Percentiles rank a stretch among this genome's conserved stretches.
phyloP scores from a whole-genome alignment of 2,113 vertebrate genomes.

The Hemiprocne comata region DNA sequence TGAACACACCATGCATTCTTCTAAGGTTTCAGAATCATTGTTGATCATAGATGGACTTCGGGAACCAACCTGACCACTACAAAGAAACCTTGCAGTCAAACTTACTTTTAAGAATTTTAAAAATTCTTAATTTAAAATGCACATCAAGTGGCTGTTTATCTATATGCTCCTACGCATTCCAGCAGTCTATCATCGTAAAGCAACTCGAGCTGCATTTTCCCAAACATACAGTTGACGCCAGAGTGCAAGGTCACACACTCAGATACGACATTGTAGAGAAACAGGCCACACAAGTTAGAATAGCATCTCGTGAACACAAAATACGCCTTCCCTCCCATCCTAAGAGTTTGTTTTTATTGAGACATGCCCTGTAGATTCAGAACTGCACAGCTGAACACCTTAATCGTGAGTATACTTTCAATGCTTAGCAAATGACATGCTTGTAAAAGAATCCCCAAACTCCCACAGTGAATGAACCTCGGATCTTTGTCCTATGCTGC shows the following conservation, averaged over 20 bases:
- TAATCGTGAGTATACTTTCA: neutral
- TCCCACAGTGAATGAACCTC: rapidly evolving
- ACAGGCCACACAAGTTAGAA: neutral
- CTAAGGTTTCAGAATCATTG: constrained; percentile 93
- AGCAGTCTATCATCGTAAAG: neutral
- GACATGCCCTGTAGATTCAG: neutral
- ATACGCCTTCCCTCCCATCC: too few relatives aligned
- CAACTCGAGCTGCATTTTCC: neutral
- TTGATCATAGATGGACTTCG: constrained; percentile 96
- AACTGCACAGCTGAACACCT: neutral
- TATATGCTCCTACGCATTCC: neutral
- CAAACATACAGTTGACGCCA: rapidly evolving
- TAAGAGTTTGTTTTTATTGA: neutral
- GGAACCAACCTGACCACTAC: constrained; percentile 94
- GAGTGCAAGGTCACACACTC: neutral
- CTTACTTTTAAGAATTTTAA: neutral
- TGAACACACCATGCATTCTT: constrained; percentile 99
- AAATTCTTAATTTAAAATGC: neutral
- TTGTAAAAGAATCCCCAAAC: neutral
- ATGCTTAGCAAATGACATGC: neutral
- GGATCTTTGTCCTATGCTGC: neutral
- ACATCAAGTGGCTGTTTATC: neutral
- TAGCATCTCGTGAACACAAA: rapidly evolving
- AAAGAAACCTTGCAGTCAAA: constrained; percentile 34
- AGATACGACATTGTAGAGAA: neutral